A percentile compares a stretch with the other conserved stretches of the same genome.
Conservation (phyloP, 1,140 invertebrate species). For the Brachystomella parvula region DNA sequence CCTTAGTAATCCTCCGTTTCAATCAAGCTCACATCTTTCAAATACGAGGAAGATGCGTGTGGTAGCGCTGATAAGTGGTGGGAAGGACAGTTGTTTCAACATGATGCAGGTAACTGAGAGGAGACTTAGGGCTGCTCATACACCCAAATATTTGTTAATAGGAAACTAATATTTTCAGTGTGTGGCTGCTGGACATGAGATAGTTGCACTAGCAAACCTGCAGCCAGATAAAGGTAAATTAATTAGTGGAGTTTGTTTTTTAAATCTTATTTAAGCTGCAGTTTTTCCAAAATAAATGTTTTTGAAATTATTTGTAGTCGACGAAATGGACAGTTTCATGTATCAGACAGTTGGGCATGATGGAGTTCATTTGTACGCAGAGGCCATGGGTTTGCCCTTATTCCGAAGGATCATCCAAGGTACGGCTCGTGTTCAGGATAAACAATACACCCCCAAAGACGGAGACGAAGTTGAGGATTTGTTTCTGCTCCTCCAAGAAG, state of each 20-base stretch:
- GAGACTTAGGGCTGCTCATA: too few species aligned
- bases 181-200: constrained; percentile 86
- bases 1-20: too few species aligned
- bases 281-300: neutral
- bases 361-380: constrained; percentile 80
- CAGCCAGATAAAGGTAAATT: constrained; percentile 71
- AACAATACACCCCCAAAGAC: constrained; percentile 72
- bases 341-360: constrained; percentile 98
- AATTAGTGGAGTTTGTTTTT: neutral
- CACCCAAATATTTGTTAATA: too few species aligned
- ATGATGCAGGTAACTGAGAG: too few species aligned
- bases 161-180: too few species aligned
- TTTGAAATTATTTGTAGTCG: constrained; percentile 44
- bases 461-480: constrained; percentile 99
- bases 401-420: constrained; percentile 77
- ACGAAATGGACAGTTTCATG: constrained; percentile 98
- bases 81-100: constrained; percentile 98
- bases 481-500: constrained; percentile 68
- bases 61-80: constrained; percentile 86
- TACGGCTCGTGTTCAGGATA: constrained; percentile 63
- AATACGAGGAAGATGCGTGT: constrained; percentile 79
- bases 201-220: constrained; percentile 93
- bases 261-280: constrained; percentile 1
- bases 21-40: too few species aligned
- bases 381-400: constrained; percentile 87